Percentiles rank a stretch among this genome's conserved stretches.
These are phyloP conservation scores for Sycophaga agraensis DNA, from an alignment of 1,140 invertebrate species.

Conservation along the genomic window DNA sequence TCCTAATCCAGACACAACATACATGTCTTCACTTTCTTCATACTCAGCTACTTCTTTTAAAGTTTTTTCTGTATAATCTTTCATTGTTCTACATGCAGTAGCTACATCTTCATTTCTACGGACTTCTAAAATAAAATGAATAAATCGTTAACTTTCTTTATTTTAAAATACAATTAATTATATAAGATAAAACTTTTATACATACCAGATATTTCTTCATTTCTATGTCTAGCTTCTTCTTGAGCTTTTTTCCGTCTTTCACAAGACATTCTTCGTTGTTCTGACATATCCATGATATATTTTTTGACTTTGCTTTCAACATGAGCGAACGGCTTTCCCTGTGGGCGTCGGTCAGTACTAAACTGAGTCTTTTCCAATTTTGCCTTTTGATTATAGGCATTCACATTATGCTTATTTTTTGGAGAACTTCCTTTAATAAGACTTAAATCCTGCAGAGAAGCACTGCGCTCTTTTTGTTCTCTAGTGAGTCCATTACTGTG, in stretches of 20 bases:
- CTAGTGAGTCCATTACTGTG: constrained; percentile 36
- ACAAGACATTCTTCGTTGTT: constrained; percentile 35
- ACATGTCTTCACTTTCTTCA: constrained; percentile 26
- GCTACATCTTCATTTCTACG: constrained; percentile 10
- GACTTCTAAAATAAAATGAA: constrained; percentile 19
- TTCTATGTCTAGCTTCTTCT: constrained; percentile 30
- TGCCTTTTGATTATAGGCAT: constrained; percentile 24
- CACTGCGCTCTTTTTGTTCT: constrained; percentile 44
- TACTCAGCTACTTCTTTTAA: constrained; percentile 42
- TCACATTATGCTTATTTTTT: constrained; percentile 18
- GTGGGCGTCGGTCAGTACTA: constrained; percentile 1
- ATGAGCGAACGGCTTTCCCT: constrained; percentile 36
- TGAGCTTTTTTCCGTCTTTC: constrained; percentile 36
- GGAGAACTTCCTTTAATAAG: background rate
- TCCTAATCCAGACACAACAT: constrained; percentile 23
- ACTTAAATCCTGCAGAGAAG: constrained; percentile 49
- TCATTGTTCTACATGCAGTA: constrained; percentile 34
- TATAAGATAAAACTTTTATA: background rate
- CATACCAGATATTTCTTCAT: constrained; percentile 30
- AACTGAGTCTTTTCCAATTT: constrained; percentile 18
- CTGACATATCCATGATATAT: constrained; percentile 47
- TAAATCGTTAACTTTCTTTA: background rate
- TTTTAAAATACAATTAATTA: background rate
- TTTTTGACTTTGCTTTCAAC: constrained; percentile 49
- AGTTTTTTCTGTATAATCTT: constrained; percentile 40